Percentiles rank a stretch among this genome's conserved stretches.
Conservation (phyloP, 2,797 vertebrate genomes). For the Tapirus indicus region DNA sequence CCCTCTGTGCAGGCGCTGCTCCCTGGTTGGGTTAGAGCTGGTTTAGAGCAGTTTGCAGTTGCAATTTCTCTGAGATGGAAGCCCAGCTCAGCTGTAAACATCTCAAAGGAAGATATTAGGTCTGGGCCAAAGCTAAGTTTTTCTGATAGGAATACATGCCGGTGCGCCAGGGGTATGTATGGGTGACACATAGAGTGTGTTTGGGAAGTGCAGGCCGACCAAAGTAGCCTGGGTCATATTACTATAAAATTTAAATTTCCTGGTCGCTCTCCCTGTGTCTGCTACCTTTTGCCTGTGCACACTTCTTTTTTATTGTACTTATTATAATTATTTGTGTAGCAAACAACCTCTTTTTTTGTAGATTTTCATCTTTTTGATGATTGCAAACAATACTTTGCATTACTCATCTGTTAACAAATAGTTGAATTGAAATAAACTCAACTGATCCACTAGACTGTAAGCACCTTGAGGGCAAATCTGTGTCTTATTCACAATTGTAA, state of each 20-base stretch:
- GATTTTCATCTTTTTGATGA: neutral
- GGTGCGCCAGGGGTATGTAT: too few species aligned
- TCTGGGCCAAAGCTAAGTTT: too few species aligned
- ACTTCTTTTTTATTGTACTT: neutral
- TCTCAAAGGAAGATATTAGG: too few species aligned
- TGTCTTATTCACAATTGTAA: neutral
- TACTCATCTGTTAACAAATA: neutral
- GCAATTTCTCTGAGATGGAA: too few species aligned
- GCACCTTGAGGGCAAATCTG: neutral
- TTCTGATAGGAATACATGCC: too few species aligned
- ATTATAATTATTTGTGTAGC: neutral
- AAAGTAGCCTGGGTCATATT: neutral
- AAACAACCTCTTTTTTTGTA: neutral
- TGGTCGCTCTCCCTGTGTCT: neutral
- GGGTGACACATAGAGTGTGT: neutral
- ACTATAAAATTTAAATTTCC: neutral
- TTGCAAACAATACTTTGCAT: neutral
- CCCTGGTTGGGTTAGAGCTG: too few species aligned
- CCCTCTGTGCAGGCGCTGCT: too few species aligned
- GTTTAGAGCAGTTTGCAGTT: too few species aligned
- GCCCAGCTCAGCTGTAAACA: too few species aligned
- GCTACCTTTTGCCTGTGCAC: neutral
- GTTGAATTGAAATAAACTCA: neutral
- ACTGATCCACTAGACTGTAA: neutral
- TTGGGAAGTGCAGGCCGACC: neutral